Conservation (phyloP, 1,140 invertebrate species). For the Stenopsyche tienmushanensis region DNA sequence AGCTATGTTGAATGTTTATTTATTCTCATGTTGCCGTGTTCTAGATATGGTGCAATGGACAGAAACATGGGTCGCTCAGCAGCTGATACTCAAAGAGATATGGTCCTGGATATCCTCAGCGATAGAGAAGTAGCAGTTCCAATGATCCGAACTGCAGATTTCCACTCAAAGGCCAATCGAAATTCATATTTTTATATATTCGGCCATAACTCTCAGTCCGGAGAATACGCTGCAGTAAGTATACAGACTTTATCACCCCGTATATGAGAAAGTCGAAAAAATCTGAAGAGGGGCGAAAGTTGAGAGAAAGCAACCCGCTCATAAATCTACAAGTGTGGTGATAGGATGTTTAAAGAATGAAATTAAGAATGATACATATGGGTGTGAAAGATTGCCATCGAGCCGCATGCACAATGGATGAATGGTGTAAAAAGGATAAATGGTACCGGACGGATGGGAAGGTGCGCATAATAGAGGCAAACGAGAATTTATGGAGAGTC, state of each 20-base stretch:
- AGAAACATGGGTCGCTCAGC: conserved; percentile 62
- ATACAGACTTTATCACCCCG: conserved; percentile 22
- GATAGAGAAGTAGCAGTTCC: conserved; percentile 82
- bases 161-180: conserved; percentile 70
- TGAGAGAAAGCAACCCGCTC: too few species aligned
- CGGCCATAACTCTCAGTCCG: conserved; percentile 74
- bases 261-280: too few species aligned
- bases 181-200: conserved; percentile 89
- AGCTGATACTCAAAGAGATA: conserved; percentile 71
- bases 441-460: conserved; percentile 20
- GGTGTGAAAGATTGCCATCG: too few species aligned
- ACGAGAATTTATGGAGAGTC: conserved; percentile 23
- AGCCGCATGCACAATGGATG: conserved; percentile 21
- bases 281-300: too few species aligned
- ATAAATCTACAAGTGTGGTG: too few species aligned
- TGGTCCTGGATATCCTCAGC: conserved; percentile 81
- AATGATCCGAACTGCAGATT: conserved; percentile 68
- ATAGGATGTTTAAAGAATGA: too few species aligned
- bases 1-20: too few species aligned
- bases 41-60: conserved; percentile 44
- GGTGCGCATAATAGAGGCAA: conserved; percentile 21
- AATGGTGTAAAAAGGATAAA: conserved; percentile 25
- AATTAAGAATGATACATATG: too few species aligned
- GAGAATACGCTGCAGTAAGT: conserved; percentile 69
- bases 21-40: not conserved